Conservation (phyloP, 2,888 invertebrate genomes). For the Notodonta ziczac region DNA sequence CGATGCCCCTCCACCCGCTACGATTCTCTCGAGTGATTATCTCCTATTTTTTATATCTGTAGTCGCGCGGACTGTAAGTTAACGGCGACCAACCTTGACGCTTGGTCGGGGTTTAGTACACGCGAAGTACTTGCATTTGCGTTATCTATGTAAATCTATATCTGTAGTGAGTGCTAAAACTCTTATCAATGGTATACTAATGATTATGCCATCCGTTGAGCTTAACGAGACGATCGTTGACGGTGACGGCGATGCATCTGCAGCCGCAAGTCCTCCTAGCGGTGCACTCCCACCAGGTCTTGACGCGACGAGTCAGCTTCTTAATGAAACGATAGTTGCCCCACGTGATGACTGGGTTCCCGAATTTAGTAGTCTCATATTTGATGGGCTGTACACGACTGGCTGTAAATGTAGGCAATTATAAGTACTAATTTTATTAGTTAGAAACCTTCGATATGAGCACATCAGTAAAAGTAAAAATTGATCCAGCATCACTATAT, state of each 20-base stretch:
- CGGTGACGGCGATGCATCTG: slow-evolving; percentile 68
- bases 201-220: slow-evolving; percentile 75
- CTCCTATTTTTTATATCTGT: no score
- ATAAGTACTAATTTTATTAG: not conserved
- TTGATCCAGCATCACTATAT: not conserved
- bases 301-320: slow-evolving; percentile 61
- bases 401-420: slow-evolving; percentile 1
- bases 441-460: not conserved
- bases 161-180: no score
- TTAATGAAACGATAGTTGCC: slow-evolving; percentile 73
- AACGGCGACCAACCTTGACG: no score
- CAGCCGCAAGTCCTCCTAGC: slow-evolving; percentile 64
- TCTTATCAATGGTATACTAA: slow-evolving; percentile 21
- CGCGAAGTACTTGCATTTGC: no score
- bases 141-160: no score
- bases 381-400: slow-evolving; percentile 35
- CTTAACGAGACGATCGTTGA: slow-evolving; percentile 63
- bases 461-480: not conserved
- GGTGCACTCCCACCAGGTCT: slow-evolving; percentile 77
- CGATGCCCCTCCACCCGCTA: no score
- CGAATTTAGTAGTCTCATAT: slow-evolving; percentile 65
- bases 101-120: no score
- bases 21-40: no score
- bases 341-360: slow-evolving; percentile 71
- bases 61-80: no score